Conservation (phyloP, 2,797 vertebrate genomes). For the Macrochelys suwanniensis region DNA sequence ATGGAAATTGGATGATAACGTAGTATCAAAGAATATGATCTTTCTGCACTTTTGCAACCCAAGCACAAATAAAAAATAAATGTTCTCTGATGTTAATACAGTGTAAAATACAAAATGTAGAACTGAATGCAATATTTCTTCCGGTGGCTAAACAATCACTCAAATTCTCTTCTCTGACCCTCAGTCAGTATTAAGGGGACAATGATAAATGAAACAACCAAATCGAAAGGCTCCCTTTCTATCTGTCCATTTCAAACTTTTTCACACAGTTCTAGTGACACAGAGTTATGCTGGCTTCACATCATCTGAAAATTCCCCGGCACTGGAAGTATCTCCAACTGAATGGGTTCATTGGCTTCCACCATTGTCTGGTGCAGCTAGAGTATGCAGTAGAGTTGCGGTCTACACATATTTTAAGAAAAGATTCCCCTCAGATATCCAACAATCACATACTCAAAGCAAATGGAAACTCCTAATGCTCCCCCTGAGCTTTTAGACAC, state of each 20-base stretch:
- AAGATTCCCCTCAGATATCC: neutral
- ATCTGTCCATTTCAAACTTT: neutral
- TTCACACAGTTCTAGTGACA: neutral
- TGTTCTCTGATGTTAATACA: slow-evolving; percentile 1
- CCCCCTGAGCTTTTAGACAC: neutral
- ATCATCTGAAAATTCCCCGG: neutral
- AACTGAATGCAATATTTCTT: neutral
- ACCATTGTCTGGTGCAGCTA: neutral
- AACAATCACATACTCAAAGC: neutral
- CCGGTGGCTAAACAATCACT: neutral
- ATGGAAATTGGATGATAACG: slow-evolving; percentile 12
- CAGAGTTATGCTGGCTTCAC: neutral
- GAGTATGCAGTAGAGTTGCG: neutral
- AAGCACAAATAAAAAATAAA: slow-evolving; percentile 4
- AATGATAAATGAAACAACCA: neutral
- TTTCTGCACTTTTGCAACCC: neutral
- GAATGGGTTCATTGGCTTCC: neutral
- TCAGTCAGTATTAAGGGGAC: neutral
- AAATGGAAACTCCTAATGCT: neutral
- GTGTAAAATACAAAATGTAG: neutral
- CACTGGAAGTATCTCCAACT: neutral
- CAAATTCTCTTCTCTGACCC: neutral
- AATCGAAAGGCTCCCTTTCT: neutral
- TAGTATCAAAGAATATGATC: neutral
- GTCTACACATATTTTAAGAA: neutral